Base-by-base conservation (phyloP, 2,888 invertebrate species). In the Zonitis immaculata region DNA sequence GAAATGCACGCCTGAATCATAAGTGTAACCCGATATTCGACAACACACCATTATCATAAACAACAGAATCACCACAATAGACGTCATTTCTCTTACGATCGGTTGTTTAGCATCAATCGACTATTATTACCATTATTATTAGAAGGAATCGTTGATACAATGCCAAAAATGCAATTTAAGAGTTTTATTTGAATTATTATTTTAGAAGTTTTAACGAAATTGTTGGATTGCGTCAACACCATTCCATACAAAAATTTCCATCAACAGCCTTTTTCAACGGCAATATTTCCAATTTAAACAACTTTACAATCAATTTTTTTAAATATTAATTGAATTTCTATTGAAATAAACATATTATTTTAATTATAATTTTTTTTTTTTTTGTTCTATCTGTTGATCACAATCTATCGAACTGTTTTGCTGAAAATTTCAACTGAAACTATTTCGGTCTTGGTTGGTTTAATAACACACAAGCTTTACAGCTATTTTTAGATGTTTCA, bases 401-500 rank as follows among this genome's bases (percentile, higher is more conserved):
- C 62, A 59, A 54, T 59, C 58, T n/a, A n/a, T 59, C 57, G 61
- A 64, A 63, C 62, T 65, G 62, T n/a, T n/a, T 58, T 59, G 55
- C 62, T 66, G 63, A 66, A 68, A 66, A 68, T 59, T 65, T 60
- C 49, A 48, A 47, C 50, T 61, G 56, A 54, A 61, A 58, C 55
- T 56, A 59, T 62, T 60, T 65, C 52, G 53, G 57, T 59, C 51
- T 52, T 52, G 16, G 45, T 56, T 59, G 66, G 51, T 52, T 44
- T 56, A 61, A 70, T 59, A 62, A 58, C 49, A 50, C 66, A 66
- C 67, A 60, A 67, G 69, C 66, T 65, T 62, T 52, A 42, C 28
- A 50, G 58, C 64, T 71, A 72, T 72, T 72, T 71, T 64, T 52
- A 59, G 69, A 62, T 56, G 61, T 57, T 67, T 66, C 58, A 60